Evolutionary conservation across 2,797 vertebrate species (phyloP).

Genomic region (Eulemur mongoz): DNA sequence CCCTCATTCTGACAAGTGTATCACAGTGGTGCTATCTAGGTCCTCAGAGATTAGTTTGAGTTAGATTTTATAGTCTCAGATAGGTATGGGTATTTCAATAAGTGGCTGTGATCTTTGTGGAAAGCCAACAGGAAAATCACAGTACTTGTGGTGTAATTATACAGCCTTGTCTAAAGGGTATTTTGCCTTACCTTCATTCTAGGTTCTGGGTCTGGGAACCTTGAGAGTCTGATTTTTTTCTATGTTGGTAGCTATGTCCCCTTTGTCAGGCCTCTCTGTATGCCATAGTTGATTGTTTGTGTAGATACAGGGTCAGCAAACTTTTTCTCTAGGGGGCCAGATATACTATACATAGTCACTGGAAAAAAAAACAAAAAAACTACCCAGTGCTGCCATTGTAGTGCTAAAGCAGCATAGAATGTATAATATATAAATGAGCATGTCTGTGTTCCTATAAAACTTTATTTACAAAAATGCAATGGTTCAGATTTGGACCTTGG

Average conservation of each 20-base stretch:
- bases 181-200: neutral
- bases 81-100: neutral
- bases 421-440: neutral
- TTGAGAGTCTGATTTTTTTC: neutral
- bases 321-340: neutral
- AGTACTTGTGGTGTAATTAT: neutral
- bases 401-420: neutral
- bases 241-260: neutral
- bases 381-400: neutral
- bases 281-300: neutral
- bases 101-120: conserved; percentile 24
- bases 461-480: neutral
- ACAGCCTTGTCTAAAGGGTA: neutral
- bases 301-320: neutral
- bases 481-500: neutral
- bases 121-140: neutral
- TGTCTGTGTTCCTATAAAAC: neutral
- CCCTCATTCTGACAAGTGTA: neutral
- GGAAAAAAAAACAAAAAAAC: neutral
- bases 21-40: neutral
- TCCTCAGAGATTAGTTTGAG: neutral
- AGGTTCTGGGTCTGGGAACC: neutral
- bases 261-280: neutral
- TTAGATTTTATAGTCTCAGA: neutral
- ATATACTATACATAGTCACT: neutral